Evolutionary conservation across 37 sponge, comb jelly and placozoan species (phyloP).

Genomic region (Haliclona indistincta): DNA sequence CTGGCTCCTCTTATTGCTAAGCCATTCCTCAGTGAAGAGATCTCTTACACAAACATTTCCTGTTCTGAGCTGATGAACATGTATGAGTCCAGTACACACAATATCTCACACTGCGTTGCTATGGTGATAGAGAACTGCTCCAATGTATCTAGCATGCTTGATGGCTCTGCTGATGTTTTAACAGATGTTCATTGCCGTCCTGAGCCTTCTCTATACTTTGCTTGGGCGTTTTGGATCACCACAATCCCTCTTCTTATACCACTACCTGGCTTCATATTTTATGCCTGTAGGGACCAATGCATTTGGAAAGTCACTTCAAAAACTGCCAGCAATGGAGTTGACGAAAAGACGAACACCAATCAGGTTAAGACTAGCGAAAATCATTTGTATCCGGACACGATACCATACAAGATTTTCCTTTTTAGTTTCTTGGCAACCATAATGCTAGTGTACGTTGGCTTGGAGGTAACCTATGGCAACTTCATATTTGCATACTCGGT

Average conservation of each 20-base stretch:
- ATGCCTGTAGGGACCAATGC: not conserved
- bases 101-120: not conserved
- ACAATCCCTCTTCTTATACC: not conserved
- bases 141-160: not conserved
- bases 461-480: constrained; percentile 52
- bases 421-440: constrained; percentile 22
- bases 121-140: not conserved
- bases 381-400: not conserved
- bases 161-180: not conserved
- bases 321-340: not conserved
- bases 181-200: not conserved
- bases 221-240: constrained; percentile 10
- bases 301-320: not conserved
- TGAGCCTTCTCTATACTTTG: not conserved
- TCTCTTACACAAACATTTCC: not conserved
- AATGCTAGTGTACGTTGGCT: constrained; percentile 49
- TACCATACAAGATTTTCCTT: constrained; percentile 12
- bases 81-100: not conserved
- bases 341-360: not conserved
- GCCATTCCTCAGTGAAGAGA: constrained; percentile 40
- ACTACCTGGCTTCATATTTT: constrained; percentile 17
- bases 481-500: constrained; percentile 62
- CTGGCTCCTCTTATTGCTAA: constrained; percentile 61
- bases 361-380: not conserved
- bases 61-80: not conserved